Evolutionary conservation across 92 coral and sea anemone species (phyloP), one percentile per base, ranked within the genome.

Genomic region (Hydrozoanthus gracilis): DNA sequence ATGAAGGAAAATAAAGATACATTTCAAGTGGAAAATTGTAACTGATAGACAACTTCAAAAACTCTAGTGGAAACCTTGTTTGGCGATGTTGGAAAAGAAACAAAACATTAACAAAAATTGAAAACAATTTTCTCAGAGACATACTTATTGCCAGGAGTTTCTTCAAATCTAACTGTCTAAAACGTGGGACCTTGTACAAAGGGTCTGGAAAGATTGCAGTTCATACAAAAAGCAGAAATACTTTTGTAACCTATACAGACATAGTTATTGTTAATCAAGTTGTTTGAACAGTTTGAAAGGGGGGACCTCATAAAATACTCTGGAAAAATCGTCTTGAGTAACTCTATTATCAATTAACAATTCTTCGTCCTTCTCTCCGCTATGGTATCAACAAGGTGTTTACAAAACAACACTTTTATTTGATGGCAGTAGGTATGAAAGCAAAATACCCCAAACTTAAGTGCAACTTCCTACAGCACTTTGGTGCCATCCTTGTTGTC

Each of bases 401-500:
- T 66, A 66, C 71, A 66, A 66, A 66, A 66, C 71, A 66, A 5
- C 71, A 66, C 46, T 6, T 66, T 66, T 66, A 66, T 7, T 16
- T 3, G 68, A 66, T 18, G 71, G 27, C 71, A 66, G 71, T 17
- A 10, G 71, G 71, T 66, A 17, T 66, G 17, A 16, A 66, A 66
- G 17, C 27, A 8, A 66, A 66, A 66, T 66, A 66, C 44, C 44
- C 71, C 71, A 66, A 66, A 18, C 71, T 66, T 3, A 66, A 16
- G 7, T 66, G 44, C 44, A 66, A n/a, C 2, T 61, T 61, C 67
- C 67, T 61, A 61, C 18, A 61, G 8, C 2, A 27, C 1, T 27
- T 27, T 27, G 2, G 39, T 27, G 39, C 39, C 39, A 27, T 27
- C 39, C 39, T 27, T 27, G 39, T 2, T 27, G 2, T 27, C 39